Evolutionary conservation across 1,140 invertebrate genomes (phyloP).

Genomic region (Hylaeus anthracinus): DNA sequence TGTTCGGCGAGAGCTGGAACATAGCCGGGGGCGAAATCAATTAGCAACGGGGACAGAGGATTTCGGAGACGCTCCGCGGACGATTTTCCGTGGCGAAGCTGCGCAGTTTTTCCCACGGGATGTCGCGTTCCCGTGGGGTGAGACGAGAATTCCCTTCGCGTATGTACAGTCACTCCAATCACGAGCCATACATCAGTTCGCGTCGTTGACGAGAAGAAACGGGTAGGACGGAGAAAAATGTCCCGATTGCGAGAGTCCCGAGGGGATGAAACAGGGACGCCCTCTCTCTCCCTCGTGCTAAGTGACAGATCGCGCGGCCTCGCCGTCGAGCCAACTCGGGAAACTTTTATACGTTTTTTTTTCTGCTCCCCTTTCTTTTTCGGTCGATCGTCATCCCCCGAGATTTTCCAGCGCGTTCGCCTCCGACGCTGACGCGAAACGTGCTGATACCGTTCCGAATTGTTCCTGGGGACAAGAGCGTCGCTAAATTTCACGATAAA

Average conservation of each 20-base stretch:
- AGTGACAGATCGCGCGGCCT: conserved; percentile 63
- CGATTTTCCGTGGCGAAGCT: conserved; percentile 24
- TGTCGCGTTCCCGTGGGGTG: conserved; percentile 29
- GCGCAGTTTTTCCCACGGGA: conserved; percentile 59
- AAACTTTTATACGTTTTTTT: conserved; percentile 4
- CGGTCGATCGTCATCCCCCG: not conserved
- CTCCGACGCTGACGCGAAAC: not conserved
- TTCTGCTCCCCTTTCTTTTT: too few species aligned
- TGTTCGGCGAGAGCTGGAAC: not conserved
- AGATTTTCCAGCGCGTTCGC: not conserved
- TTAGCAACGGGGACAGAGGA: conserved; percentile 23
- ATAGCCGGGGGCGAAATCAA: conserved; percentile 20
- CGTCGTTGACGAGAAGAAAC: conserved; percentile 58
- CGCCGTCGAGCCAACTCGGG: not conserved
- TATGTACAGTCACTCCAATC: conserved; percentile 74
- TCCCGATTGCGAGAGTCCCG: conserved; percentile 70
- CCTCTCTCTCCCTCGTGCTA: conserved; percentile 33
- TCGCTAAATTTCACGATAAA: not conserved
- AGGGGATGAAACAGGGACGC: conserved; percentile 56
- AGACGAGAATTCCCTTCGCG: conserved; percentile 51
- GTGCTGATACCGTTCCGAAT: not conserved
- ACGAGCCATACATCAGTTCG: conserved; percentile 73
- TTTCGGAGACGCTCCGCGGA: conserved; percentile 22
- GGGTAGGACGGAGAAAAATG: conserved; percentile 53
- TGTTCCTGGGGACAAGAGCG: not conserved